Conservation (phyloP, 2,113 vertebrate genomes). For the Garra rufa region DNA sequence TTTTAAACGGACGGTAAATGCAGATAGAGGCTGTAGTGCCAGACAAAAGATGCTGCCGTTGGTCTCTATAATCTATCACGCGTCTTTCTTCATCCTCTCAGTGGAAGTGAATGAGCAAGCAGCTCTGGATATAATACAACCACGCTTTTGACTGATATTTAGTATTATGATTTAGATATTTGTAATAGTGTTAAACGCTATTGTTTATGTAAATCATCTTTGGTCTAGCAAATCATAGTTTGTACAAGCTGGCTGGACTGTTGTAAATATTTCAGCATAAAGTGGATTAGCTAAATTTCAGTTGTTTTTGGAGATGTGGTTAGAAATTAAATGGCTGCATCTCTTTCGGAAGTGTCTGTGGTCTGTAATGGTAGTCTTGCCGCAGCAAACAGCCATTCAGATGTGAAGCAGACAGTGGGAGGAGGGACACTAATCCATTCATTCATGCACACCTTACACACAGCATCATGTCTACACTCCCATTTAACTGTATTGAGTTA, state of each 20-base stretch:
- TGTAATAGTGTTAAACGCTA: background rate
- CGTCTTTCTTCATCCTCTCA: conserved; percentile 39
- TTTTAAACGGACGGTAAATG: background rate
- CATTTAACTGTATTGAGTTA: conserved; percentile 15
- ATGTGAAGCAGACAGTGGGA: conserved; percentile 27
- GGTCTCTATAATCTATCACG: conserved; percentile 42
- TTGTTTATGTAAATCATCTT: background rate
- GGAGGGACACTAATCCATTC: conserved; percentile 34
- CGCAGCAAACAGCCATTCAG: conserved; percentile 34
- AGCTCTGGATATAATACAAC: background rate
- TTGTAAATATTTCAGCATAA: background rate
- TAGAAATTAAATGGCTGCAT: conserved; percentile 17
- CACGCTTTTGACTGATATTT: background rate
- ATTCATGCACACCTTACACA: conserved; percentile 41
- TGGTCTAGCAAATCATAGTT: background rate
- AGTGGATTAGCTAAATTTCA: background rate
- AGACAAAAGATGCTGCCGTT: conserved; percentile 75
- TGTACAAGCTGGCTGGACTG: background rate
- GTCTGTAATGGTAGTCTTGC: conserved; percentile 25
- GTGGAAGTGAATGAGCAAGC: background rate
- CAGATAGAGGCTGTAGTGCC: conserved; percentile 23
- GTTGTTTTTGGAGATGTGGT: background rate
- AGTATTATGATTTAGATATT: background rate
- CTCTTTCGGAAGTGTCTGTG: conserved; percentile 4
- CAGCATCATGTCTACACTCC: conserved; percentile 35